Percentiles rank a stretch among this genome's conserved stretches.
phyloP scores from a whole-genome alignment of 2,113 vertebrate genomes.

The Melospiza georgiana region DNA sequence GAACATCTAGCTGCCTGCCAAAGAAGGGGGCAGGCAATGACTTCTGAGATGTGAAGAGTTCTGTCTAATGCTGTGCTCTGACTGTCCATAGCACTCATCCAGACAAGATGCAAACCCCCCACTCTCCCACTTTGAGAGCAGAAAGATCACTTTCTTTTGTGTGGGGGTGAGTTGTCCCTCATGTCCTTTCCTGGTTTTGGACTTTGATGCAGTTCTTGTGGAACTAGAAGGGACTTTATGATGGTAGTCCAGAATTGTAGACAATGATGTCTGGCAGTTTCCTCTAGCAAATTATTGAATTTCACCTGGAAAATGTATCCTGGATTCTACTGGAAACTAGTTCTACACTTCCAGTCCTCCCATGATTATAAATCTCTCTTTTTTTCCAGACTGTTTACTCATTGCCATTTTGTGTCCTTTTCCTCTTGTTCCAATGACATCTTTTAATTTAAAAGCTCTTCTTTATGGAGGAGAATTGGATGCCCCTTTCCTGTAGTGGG shows the following conservation, averaged over 20 bases:
- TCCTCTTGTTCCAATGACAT: not conserved
- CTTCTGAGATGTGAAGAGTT: not conserved
- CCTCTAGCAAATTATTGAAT: not conserved
- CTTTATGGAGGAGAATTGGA: not conserved
- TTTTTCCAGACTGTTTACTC: not conserved
- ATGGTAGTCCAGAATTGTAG: not conserved
- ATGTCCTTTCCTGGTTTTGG: not conserved
- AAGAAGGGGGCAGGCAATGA: not conserved
- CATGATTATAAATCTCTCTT: not conserved
- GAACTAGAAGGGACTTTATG: not conserved
- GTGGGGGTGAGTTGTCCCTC: rapidly evolving
- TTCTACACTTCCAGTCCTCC: not conserved
- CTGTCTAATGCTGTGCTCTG: not conserved
- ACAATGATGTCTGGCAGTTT: not conserved
- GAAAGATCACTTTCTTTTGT: not conserved
- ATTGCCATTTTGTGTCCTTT: not conserved
- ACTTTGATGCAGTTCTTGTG: not conserved
- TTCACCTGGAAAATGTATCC: not conserved
- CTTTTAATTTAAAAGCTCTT: not conserved
- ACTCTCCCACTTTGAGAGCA: not conserved
- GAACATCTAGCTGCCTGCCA: not conserved
- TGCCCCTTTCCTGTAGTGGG: not conserved
- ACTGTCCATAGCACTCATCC: not conserved
- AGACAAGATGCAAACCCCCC: not conserved
- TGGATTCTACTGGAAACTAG: not conserved